phyloP scores from a whole-genome alignment of 1,140 invertebrate genomes.

The Periplaneta americana region DNA sequence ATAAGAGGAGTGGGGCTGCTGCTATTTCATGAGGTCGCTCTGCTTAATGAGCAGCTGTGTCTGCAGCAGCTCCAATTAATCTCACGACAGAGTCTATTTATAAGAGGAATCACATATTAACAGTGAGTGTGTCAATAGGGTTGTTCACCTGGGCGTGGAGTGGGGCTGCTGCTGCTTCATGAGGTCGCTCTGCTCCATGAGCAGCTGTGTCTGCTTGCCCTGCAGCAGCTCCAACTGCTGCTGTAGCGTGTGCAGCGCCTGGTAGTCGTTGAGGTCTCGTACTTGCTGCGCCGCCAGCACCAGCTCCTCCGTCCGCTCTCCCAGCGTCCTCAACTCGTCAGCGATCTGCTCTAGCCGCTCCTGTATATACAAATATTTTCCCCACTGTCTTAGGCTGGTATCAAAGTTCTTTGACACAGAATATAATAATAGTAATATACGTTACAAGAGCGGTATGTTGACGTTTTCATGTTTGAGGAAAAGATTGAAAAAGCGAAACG shows the following conservation, averaged over 20 bases:
- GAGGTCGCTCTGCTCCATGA: slow-evolving; percentile 47
- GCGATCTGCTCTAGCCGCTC: slow-evolving; percentile 44
- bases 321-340: slow-evolving; percentile 42
- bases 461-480: too few species aligned
- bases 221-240: slow-evolving; percentile 43
- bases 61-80: slow-evolving; percentile 45
- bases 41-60: slow-evolving; percentile 46
- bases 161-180: slow-evolving; percentile 32
- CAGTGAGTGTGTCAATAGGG: too few species aligned
- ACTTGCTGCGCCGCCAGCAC: slow-evolving; percentile 29
- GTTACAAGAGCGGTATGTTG: too few species aligned
- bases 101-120: too few species aligned
- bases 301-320: slow-evolving; percentile 42
- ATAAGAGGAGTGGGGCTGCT: slow-evolving; percentile 24
- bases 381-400: too few species aligned
- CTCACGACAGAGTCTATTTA: too few species aligned
- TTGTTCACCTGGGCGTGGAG: not conserved
- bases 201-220: slow-evolving; percentile 41
- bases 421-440: too few species aligned
- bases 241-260: slow-evolving; percentile 35
- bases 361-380: too few species aligned
- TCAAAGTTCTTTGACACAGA: too few species aligned
- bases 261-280: slow-evolving; percentile 31
- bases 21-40: slow-evolving; percentile 42
- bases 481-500: too few species aligned